Evolutionary conservation across 2,797 vertebrate genomes (phyloP).

Genomic region (Syndactyla subalaris): DNA sequence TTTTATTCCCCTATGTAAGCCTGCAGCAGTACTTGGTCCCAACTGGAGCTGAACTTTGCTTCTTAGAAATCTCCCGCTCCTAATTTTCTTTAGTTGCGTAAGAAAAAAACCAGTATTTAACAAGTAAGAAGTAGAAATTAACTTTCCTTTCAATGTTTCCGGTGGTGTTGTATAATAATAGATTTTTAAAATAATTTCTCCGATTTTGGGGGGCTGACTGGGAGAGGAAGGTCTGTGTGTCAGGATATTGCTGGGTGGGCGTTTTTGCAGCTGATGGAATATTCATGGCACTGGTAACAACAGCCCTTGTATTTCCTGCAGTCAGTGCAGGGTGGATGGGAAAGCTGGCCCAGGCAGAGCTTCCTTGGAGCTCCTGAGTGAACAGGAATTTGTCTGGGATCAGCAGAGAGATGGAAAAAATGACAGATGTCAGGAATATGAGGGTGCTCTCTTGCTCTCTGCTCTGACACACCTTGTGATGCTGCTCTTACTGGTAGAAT

Average conservation of each 20-base stretch:
- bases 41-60: not conserved
- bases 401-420: not conserved
- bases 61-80: not conserved
- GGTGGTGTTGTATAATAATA: not conserved
- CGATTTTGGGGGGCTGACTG: not conserved
- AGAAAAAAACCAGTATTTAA: not conserved
- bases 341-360: not conserved
- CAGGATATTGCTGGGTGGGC: not conserved
- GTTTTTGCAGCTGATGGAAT: not conserved
- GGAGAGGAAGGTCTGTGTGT: not conserved
- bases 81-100: not conserved
- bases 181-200: not conserved
- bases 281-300: not conserved
- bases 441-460: not conserved
- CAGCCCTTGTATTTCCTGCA: not conserved
- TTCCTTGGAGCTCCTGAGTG: not conserved
- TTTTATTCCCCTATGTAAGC: not conserved
- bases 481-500: not conserved
- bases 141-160: not conserved
- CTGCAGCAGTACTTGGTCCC: fast-evolving
- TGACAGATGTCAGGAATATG: fast-evolving
- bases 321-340: not conserved
- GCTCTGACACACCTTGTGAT: not conserved
- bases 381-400: not conserved
- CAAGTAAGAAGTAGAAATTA: not conserved